Evolutionary conservation across 1,140 invertebrate species (phyloP), one percentile per base, ranked within the genome.

Genomic region (Camponotus vicinus): DNA sequence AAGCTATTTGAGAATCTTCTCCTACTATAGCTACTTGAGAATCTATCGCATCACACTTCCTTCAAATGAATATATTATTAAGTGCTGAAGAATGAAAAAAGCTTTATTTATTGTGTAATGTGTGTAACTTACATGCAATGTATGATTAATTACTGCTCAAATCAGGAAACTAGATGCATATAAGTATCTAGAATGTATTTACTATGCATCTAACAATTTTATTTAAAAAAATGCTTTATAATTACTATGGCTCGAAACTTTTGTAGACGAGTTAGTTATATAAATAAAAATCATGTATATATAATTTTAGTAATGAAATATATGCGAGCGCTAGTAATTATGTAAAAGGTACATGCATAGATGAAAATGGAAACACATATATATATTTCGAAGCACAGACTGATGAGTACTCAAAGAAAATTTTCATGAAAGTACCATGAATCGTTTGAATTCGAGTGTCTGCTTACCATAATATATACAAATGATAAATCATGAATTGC

Each of bases 111-210:
- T 45, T 71, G 42, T 37, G 27, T 66, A 21, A 64, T 73, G 21
- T 59, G 49, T 71, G 21, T 49, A 15, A 18, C n/a, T 55, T 37
- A 27, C 77, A 83, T 88, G 87, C 85, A 86, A 32, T 64, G 66
- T 52, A 77, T 21, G 3, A 49, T 66, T 66, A 64, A 76, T 64
- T 45, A 27, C 34, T 45, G 2, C 21, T 67, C 5, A 66, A n/a
- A 78, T 42, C 15, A 37, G 21, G 52, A 66, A 76, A 87, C 15
- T 49, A 5, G 40, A 52, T 52, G 49, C 18, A 15, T 64, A 15
- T 82, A 59, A 61, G 8, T 42, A 37, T 67, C 18, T 67, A 18
- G 11, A 21, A 73, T 64, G 32, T 63, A 42, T 77, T 77, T 64
- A 45, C n/a, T 63, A 27, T 77, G 32, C 21, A 49, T n/a, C 32